Base-by-base conservation (phyloP, 2,113 vertebrate genomes). In the Vanacampus margaritifer region DNA sequence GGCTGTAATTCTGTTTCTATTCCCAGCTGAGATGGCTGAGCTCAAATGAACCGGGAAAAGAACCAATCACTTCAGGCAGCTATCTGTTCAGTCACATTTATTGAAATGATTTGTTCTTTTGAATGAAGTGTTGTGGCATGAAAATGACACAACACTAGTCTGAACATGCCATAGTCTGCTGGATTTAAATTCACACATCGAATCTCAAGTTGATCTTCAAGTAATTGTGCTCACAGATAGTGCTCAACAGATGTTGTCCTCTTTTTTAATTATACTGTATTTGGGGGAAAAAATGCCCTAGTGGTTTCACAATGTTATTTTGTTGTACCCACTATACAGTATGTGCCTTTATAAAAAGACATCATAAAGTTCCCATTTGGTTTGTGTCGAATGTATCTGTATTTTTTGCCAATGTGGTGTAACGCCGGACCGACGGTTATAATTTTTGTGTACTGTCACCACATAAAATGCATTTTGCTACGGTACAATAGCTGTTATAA, bases 381-480 rank as follows among this genome's bases (percentile, higher is more conserved):
- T 75, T 35, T 19, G 6, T 3, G 56, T 69, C 23, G 21, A 24
- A 61, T 7, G 43, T 59, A 51, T 56, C 17, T 56, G 48, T 56
- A 51, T 70, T 56, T n/a, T 43, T 61, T 37, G 68, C 24, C 0
- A 11, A 17, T 53, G 8, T 19, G 13, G 3, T 39, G 12, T 32
- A 4, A 32, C 28, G 28, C 28, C 28, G 53, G 43, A 36, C 17
- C 26, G 58, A 36, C 17, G 32, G 58, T 24, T 45, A n/a, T 62
- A 19, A 62, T 71, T 65, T 61, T 63, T 66, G 56, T 65, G 0
- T 17, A 12, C n/a, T n/a, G 28, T 82, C 69, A 72, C 72, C 71
- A 14, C 58, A 60, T 63, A 72, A 84, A 85, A 81, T 71, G 64
- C 65, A 64, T 65, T 85, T 77, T 79, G 71, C 79, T 72, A 35